Evolutionary conservation across 2,113 vertebrate genomes (phyloP).

Genomic region (western clawed frog (Xenopus tropicalis)): UCB_Xtro_10.0 CM004444.2:85410501-85411000

Average conservation of each 20-base stretch:
- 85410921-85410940: too few relatives aligned
- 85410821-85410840: too few relatives aligned
- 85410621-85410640: constrained; percentile 41
- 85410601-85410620: constrained; percentile 41
- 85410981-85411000: too few relatives aligned
- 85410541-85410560: constrained; percentile 27
- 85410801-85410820: neutral
- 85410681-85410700: constrained; percentile 25
- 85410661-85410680: constrained; percentile 31
- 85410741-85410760: constrained; percentile 19
- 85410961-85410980: too few relatives aligned
- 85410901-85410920: too few relatives aligned
- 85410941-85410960: too few relatives aligned
- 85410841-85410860: too few relatives aligned
- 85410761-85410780: constrained; percentile 3
- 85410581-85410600: constrained; percentile 38
- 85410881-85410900: too few relatives aligned
- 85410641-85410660: constrained; percentile 35
- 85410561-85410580: constrained; percentile 23
- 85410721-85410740: constrained; percentile 32
- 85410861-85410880: too few relatives aligned
- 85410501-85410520: constrained; percentile 31
- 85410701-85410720: constrained; percentile 33
- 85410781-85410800: constrained; percentile 5
- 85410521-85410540: constrained; percentile 38